Base-by-base conservation (phyloP, 2,797 vertebrate species). In the Amblyopsis hoosieri region DNA sequence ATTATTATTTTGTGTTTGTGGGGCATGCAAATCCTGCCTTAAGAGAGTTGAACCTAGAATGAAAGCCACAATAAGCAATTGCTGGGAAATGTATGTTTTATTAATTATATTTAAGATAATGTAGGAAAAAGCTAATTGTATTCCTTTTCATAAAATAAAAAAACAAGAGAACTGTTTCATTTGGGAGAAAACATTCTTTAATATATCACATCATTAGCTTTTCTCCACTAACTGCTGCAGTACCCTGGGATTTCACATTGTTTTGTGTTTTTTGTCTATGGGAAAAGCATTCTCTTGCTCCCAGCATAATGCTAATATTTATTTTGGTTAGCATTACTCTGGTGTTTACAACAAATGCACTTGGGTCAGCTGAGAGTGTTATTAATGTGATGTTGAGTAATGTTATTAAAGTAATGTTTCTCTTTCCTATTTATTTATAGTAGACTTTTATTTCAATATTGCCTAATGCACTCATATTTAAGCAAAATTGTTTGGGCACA, bases 81-180 rank as follows among this genome's bases (percentile, higher is more conserved):
- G 77, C 57, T 15, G 76, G 70, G 55, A 87, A 87, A 90, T 86
- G 62, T 81, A 89, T 91, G 81, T 90, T 90, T 90, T 90, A 91
- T 92, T 91, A 87, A 92, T 91, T 84, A 84, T 67, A 74, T 88
- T 90, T 84, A 88, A 86, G 82, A 90, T 86, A 87, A 84, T 86
- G 71, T 83, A 87, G 74, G 69, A 88, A 81, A 74, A 69, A 74
- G 79, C 80, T 85, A 81, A 90, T 89, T 91, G 87, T 75, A 82
- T 72, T 84, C 68, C 54, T 87, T 88, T 88, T 89, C 77, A 85
- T 85, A 73, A 85, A 85, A 85, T 80, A 88, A 89, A 90, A 79
- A 90, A 79, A 85, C 72, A 80, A 76, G 74, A 69, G 60, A 76
- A 60, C 31, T 52, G 52, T 61, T 66, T 89, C 89, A 85, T 86